phyloP scores from a whole-genome alignment of 2,113 vertebrate species.

The Lasiurus cinereus region DNA sequence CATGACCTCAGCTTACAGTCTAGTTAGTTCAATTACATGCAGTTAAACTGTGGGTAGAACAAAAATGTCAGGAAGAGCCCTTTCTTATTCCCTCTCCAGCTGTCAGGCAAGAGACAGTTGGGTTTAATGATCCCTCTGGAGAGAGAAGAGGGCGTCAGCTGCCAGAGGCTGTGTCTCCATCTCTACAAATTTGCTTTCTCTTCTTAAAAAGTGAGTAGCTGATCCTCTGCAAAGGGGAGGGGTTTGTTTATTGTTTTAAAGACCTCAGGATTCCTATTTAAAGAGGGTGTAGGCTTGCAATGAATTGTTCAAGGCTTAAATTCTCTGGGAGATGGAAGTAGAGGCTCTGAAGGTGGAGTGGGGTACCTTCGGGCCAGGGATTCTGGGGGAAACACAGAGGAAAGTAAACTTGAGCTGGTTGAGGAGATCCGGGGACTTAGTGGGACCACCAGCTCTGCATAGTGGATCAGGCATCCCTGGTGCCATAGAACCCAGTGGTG shows the following conservation, averaged over 20 bases:
- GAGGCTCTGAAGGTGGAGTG: background rate
- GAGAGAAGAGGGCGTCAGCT: background rate
- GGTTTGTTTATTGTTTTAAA: conserved; percentile 70
- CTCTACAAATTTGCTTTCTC: conserved; percentile 58
- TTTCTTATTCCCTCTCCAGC: background rate
- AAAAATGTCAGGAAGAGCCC: conserved; percentile 41
- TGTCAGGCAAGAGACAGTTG: conserved; percentile 27
- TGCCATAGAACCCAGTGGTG: background rate
- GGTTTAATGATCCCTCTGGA: conserved; percentile 64
- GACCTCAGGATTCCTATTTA: conserved; percentile 56
- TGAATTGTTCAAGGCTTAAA: conserved; percentile 44
- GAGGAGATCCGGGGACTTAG: background rate
- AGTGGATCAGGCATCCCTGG: background rate
- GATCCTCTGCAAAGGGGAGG: conserved; percentile 44
- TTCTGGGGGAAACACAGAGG: background rate
- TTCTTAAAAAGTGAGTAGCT: conserved; percentile 40
- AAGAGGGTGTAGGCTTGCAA: conserved; percentile 43
- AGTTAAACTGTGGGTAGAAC: conserved; percentile 43
- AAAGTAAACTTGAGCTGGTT: background rate
- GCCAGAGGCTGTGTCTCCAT: conserved; percentile 27
- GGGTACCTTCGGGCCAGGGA: background rate
- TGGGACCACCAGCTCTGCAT: background rate
- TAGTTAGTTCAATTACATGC: conserved; percentile 43
- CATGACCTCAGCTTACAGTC: conserved; percentile 21
- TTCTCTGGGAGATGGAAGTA: background rate